Percentiles rank a stretch among this genome's conserved stretches.
phyloP scores from a whole-genome alignment of 2,797 vertebrate species.

The Orientallactaga sibirica region DNA sequence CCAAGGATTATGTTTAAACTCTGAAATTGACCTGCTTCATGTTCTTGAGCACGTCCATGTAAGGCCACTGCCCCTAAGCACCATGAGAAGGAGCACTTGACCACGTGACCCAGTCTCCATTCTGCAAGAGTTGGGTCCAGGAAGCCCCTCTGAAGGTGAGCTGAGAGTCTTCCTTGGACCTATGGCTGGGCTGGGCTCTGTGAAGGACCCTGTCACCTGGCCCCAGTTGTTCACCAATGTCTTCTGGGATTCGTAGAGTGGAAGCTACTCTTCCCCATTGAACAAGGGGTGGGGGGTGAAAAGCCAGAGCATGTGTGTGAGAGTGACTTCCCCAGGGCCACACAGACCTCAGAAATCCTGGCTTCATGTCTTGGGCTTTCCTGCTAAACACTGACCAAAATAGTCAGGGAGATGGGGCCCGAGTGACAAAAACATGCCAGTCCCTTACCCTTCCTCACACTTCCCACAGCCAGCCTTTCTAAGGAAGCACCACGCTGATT shows the following conservation, averaged over 20 bases:
- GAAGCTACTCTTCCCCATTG: background rate
- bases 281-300: background rate
- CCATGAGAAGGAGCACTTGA: background rate
- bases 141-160: background rate
- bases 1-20: background rate
- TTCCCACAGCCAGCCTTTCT: background rate
- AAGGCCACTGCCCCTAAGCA: background rate
- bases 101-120: background rate
- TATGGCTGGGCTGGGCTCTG: background rate
- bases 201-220: background rate
- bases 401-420: background rate
- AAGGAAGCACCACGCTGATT: background rate
- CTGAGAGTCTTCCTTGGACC: background rate
- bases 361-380: background rate
- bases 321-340: background rate
- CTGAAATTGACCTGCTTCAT: background rate
- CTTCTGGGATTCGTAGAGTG: background rate
- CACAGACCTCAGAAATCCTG: slow-evolving; percentile 5
- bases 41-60: background rate
- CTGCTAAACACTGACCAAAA: background rate
- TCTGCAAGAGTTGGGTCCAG: background rate
- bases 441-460: background rate
- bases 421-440: background rate
- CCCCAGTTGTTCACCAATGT: background rate
- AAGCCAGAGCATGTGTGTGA: background rate